A percentile compares a stretch with the other conserved stretches of the same genome.
Conservation (phyloP, 2,113 vertebrate genomes). For the Vicugna pacos region DNA sequence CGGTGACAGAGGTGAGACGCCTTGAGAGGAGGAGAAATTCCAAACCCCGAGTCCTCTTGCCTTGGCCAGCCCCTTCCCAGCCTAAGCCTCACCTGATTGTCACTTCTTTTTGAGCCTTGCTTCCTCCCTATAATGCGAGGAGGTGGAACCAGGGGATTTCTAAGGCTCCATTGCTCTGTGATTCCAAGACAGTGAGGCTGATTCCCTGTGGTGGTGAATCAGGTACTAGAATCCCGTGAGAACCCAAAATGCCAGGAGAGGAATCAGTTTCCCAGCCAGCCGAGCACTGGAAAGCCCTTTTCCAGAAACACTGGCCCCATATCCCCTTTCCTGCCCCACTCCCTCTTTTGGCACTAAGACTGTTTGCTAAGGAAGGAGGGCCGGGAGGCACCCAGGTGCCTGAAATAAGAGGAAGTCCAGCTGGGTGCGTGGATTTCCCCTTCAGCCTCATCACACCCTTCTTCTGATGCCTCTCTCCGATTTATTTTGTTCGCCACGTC, state of each 20-base stretch:
- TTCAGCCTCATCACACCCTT: neutral
- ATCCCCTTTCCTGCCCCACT: neutral
- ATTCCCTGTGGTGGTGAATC: neutral
- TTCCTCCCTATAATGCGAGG: accelerated
- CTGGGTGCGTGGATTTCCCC: neutral
- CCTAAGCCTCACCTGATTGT: neutral
- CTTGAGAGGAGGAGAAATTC: neutral
- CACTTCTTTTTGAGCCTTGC: neutral
- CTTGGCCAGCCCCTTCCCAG: neutral
- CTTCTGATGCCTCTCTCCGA: accelerated
- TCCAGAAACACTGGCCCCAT: neutral
- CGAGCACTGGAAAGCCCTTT: neutral
- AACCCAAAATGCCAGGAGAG: neutral
- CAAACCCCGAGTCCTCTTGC: accelerated
- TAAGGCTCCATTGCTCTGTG: neutral
- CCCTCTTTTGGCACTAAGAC: neutral
- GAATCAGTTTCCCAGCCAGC: neutral
- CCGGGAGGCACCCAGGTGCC: neutral
- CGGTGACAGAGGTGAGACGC: neutral
- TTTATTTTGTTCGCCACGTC: neutral
- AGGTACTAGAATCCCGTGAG: neutral
- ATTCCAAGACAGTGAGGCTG: neutral
- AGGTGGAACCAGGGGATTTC: neutral
- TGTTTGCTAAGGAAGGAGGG: neutral
- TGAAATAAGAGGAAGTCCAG: neutral